Evolutionary conservation across 2,888 invertebrate genomes (phyloP).

Genomic region (Gastracanthus pulcherrimus): DNA sequence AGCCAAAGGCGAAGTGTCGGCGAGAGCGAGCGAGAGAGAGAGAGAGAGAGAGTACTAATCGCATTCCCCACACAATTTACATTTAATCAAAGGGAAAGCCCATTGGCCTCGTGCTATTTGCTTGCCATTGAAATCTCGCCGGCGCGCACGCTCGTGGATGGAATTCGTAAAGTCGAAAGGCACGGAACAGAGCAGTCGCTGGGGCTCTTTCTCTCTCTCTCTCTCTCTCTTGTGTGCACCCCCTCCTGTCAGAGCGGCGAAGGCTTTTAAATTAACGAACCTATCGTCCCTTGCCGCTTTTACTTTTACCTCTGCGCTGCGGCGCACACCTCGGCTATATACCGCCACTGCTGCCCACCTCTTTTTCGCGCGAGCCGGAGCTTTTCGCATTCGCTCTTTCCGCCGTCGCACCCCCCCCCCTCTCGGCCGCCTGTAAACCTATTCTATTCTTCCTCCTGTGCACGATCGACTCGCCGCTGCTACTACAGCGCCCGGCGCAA

Average conservation of each 20-base stretch:
- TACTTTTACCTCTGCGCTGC: slow-evolving; percentile 30
- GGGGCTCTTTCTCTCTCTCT: not conserved
- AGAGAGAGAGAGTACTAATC: slow-evolving; percentile 70
- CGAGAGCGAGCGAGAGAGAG: not conserved
- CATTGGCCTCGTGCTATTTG: slow-evolving; percentile 75
- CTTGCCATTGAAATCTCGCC: slow-evolving; percentile 75
- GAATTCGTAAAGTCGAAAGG: slow-evolving; percentile 72
- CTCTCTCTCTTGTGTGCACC: slow-evolving; percentile 14
- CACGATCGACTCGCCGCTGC: no score
- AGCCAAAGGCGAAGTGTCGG: slow-evolving; percentile 65
- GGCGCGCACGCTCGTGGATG: slow-evolving; percentile 63
- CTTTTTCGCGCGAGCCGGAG: slow-evolving; percentile 14
- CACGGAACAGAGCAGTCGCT: slow-evolving; percentile 34
- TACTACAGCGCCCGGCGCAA: no score
- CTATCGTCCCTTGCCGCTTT: slow-evolving; percentile 47
- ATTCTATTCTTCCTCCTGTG: no score
- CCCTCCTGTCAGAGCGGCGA: slow-evolving; percentile 52
- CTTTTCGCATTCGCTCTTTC: no score
- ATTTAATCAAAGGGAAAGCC: slow-evolving; percentile 77
- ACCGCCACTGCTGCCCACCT: not conserved
- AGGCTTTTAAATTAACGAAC: slow-evolving; percentile 63
- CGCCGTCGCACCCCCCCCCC: no score
- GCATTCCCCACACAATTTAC: slow-evolving; percentile 76
- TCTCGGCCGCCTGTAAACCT: no score
- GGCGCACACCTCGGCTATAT: not conserved